Evolutionary conservation across 2,888 invertebrate species (phyloP).

Genomic region (Scaptomyza cyrtandrae): DNA sequence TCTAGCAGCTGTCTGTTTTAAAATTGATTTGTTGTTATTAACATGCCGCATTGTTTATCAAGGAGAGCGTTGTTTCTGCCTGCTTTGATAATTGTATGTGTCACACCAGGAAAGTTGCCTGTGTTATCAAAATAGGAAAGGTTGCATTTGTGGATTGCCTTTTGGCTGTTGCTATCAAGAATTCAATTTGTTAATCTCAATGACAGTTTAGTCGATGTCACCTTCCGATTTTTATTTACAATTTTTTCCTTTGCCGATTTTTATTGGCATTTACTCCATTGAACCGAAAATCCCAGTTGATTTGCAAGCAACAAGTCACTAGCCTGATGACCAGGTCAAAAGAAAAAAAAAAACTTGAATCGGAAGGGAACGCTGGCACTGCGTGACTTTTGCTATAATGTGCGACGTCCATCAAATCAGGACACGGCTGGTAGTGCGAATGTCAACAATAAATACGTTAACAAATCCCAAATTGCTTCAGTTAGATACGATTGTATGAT

Average conservation of each 20-base stretch:
- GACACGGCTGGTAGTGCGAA: conserved; percentile 13
- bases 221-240: conserved; percentile 19
- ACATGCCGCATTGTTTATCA: conserved; percentile 76
- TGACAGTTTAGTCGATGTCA: conserved; percentile 62
- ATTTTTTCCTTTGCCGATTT: conserved; percentile 38
- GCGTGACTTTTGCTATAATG: conserved; percentile 66
- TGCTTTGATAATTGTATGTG: conserved; percentile 58
- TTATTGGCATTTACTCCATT: conserved; percentile 68
- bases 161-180: conserved; percentile 42
- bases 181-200: conserved; percentile 78
- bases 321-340: conserved; percentile 12
- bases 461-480: conserved; percentile 51
- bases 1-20: conserved; percentile 65
- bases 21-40: conserved; percentile 80
- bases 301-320: conserved; percentile 68
- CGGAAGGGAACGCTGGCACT: conserved; percentile 17
- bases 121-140: neutral
- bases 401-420: conserved; percentile 26
- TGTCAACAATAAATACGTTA: too few species aligned
- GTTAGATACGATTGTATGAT: neutral
- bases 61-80: conserved; percentile 43
- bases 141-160: neutral
- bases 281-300: conserved; percentile 74
- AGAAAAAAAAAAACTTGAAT: neutral
- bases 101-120: neutral